These are phyloP conservation scores for Muscicapa comitata DNA, from an alignment of 2,797 vertebrate genomes.

Conservation along the genomic window DNA sequence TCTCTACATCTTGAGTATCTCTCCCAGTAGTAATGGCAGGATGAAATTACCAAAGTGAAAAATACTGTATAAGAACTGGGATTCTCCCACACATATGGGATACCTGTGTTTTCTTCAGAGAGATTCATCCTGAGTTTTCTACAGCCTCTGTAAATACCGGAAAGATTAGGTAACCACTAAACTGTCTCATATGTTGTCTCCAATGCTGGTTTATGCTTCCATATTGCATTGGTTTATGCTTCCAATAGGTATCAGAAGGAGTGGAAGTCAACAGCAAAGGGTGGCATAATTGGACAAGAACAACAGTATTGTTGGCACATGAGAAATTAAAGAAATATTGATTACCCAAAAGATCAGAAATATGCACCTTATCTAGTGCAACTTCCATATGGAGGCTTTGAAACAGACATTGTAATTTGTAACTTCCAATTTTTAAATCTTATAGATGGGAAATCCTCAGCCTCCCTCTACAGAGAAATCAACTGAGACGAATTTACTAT, in stretches of 20 bases:
- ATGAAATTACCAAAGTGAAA: neutral
- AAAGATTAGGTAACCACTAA: neutral
- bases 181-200: neutral
- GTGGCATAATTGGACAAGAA: neutral
- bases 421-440: neutral
- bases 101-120: neutral
- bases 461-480: neutral
- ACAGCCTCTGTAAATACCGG: neutral
- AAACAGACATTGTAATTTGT: neutral
- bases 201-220: neutral
- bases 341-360: neutral
- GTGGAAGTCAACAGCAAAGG: neutral
- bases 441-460: neutral
- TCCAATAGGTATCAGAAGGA: neutral
- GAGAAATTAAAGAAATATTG: neutral
- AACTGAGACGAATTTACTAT: neutral
- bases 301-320: neutral
- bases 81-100: accelerated
- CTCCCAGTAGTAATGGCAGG: neutral
- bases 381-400: neutral
- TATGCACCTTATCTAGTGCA: neutral
- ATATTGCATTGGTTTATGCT: neutral
- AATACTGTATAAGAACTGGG: accelerated
- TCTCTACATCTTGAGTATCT: neutral
- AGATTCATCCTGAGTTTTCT: neutral